phyloP scores from a whole-genome alignment of 1,140 invertebrate species.

The Frieseomelitta varia region DNA sequence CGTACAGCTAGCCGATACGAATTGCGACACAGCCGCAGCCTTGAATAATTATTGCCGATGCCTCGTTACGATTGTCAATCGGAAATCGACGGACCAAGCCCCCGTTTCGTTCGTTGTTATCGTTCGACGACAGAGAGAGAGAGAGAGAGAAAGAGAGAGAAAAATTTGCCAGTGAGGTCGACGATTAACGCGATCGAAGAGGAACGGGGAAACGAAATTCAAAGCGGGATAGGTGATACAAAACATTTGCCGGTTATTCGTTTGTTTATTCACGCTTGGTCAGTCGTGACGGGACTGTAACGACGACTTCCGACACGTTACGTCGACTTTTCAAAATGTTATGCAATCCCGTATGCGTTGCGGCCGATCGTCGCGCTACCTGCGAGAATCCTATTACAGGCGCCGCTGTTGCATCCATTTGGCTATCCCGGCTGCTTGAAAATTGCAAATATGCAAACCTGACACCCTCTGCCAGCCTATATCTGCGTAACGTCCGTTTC shows the following conservation, averaged over 20 bases:
- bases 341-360: slow-evolving; percentile 37
- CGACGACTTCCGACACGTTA: slow-evolving; percentile 57
- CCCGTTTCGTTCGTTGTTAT: neutral
- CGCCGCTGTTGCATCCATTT: slow-evolving; percentile 40
- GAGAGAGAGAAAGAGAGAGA: too few relatives aligned
- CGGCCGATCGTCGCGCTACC: slow-evolving; percentile 26
- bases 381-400: slow-evolving; percentile 36
- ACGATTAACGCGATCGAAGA: slow-evolving; percentile 8
- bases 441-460: slow-evolving; percentile 5
- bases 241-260: slow-evolving; percentile 30
- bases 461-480: too few relatives aligned
- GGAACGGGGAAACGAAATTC: neutral
- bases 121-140: neutral
- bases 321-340: slow-evolving; percentile 55
- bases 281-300: slow-evolving; percentile 49
- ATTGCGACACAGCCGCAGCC: slow-evolving; percentile 47
- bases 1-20: slow-evolving; percentile 29
- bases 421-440: neutral
- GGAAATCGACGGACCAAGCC: slow-evolving; percentile 27
- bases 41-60: slow-evolving; percentile 62
- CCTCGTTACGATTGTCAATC: slow-evolving; percentile 36
- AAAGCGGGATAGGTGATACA: slow-evolving; percentile 20
- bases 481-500: too few relatives aligned
- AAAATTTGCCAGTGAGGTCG: too few relatives aligned
- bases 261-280: slow-evolving; percentile 60